Percentiles rank a stretch among this genome's conserved stretches.
Evolutionary conservation across 2,113 vertebrate genomes (phyloP).

Genomic region (Archocentrus centrarchus): DNA sequence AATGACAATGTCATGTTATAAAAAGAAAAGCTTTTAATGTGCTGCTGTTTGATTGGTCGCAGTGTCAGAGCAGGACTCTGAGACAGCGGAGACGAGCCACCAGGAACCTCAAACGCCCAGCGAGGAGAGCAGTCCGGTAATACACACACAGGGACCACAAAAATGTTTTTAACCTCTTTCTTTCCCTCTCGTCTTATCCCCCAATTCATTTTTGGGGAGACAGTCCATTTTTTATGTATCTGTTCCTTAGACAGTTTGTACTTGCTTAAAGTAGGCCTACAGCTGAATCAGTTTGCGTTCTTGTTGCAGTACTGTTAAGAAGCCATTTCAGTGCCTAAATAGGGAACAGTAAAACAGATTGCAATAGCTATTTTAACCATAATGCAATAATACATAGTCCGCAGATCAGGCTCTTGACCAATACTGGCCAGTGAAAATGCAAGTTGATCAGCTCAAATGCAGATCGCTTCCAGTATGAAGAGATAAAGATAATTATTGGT

Average conservation of each 20-base stretch:
- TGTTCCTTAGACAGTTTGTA: neutral
- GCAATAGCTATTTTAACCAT: neutral
- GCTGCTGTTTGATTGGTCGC: conserved; percentile 41
- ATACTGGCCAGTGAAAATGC: neutral
- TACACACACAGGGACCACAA: neutral
- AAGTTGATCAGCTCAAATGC: neutral
- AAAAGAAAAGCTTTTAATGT: neutral
- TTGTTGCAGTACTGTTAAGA: neutral
- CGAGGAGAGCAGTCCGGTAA: conserved; percentile 79
- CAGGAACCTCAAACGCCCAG: conserved; percentile 71
- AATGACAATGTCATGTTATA: neutral
- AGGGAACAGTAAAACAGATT: neutral
- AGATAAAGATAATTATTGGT: conserved; percentile 8
- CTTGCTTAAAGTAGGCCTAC: neutral
- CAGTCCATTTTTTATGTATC: neutral
- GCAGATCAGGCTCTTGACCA: neutral
- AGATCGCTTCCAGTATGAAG: neutral
- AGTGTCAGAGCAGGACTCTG: conserved; percentile 83
- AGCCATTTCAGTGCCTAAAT: neutral
- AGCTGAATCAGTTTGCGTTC: neutral
- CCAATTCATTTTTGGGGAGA: neutral
- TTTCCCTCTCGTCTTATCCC: neutral
- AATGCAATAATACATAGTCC: neutral
- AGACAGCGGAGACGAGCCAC: conserved; percentile 67
- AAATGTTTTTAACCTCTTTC: neutral